These are phyloP conservation scores for Drymodes brunneopygia DNA, from an alignment of 2,113 vertebrate species.

Conservation along the genomic window DNA sequence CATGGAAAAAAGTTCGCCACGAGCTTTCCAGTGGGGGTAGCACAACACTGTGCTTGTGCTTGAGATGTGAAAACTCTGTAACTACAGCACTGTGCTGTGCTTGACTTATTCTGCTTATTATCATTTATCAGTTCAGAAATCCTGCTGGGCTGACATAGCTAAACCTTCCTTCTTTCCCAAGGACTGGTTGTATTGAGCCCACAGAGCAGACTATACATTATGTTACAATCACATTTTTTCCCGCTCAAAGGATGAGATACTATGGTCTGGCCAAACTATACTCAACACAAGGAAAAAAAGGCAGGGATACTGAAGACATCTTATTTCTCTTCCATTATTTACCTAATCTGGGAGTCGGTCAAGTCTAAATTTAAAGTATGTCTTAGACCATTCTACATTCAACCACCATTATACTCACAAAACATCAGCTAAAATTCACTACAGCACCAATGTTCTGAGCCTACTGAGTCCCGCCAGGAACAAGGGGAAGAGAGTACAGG, in stretches of 20 bases:
- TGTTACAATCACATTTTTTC: not conserved
- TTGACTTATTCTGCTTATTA: not conserved
- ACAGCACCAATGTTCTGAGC: not conserved
- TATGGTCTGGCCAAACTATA: not conserved
- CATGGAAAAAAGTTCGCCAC: rapidly evolving
- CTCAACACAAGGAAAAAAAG: not conserved
- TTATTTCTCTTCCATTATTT: not conserved
- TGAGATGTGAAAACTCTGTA: not conserved
- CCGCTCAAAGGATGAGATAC: not conserved
- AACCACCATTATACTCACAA: not conserved
- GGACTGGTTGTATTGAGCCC: not conserved
- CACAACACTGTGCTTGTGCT: not conserved
- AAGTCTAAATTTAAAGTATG: not conserved
- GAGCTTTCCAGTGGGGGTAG: not conserved
- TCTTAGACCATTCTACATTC: not conserved
- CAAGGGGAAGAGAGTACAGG: not conserved
- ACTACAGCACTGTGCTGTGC: not conserved
- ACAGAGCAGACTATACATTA: not conserved
- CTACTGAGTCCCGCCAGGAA: not conserved
- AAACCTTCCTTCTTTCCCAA: not conserved
- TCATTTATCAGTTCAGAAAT: not conserved
- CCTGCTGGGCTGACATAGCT: not conserved
- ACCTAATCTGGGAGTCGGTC: not conserved
- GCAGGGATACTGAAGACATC: not conserved
- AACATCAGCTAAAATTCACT: not conserved